These are phyloP conservation scores for Agraylea sexmaculata DNA, from an alignment of 1,140 invertebrate genomes.

Conservation along the genomic window DNA sequence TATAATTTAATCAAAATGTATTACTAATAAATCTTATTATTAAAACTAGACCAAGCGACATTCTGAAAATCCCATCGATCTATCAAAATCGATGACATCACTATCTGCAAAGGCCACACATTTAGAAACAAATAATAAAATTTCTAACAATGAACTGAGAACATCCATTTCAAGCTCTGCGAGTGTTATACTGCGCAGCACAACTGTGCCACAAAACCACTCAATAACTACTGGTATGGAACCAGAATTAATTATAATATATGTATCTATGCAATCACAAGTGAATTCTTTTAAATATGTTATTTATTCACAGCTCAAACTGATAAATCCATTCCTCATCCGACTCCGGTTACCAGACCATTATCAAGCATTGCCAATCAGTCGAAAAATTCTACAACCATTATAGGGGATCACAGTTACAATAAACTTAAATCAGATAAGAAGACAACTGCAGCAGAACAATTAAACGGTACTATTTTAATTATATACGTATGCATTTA, in stretches of 20 bases:
- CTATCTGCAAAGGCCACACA: slow-evolving; percentile 16
- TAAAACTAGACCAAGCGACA: slow-evolving; percentile 16
- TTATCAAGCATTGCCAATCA: too few species aligned
- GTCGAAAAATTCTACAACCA: too few species aligned
- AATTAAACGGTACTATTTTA: too few species aligned
- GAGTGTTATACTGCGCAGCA: slow-evolving; percentile 16
- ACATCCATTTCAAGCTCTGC: slow-evolving; percentile 20
- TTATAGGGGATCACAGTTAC: too few species aligned
- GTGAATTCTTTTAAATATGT: slow-evolving; percentile 1
- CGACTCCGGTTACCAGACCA: too few species aligned
- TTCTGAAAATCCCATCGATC: slow-evolving; percentile 21
- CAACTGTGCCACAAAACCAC: slow-evolving; percentile 18
- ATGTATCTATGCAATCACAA: background rate
- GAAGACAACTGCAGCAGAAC: too few species aligned
- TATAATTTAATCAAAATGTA: background rate
- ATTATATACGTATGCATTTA: too few species aligned
- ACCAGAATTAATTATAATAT: too few species aligned
- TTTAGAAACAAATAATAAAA: slow-evolving; percentile 25
- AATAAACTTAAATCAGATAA: too few species aligned
- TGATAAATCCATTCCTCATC: too few species aligned
- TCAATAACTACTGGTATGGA: too few species aligned
- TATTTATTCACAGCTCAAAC: too few species aligned
- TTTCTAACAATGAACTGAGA: slow-evolving; percentile 14
- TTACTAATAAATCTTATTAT: slow-evolving; percentile 3
- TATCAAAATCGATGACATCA: slow-evolving; percentile 25